Conservation (phyloP, 2,113 vertebrate species). For the Kryptolebias marmoratus region DNA sequence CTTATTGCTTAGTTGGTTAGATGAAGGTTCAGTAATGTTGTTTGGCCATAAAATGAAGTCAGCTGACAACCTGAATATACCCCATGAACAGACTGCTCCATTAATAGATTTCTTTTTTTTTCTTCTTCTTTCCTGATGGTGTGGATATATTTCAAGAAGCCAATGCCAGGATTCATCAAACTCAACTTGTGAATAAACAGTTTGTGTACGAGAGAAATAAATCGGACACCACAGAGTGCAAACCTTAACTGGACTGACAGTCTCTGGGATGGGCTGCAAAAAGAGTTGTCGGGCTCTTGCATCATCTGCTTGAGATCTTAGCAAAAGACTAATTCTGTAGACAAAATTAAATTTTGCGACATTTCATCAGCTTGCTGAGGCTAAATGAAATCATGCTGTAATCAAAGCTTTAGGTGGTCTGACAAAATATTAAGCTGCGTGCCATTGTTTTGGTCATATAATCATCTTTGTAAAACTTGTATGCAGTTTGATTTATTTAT, state of each 20-base stretch:
- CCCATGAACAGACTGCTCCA: too few relatives aligned
- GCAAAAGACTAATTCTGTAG: neutral
- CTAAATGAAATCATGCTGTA: neutral
- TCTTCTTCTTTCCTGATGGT: too few relatives aligned
- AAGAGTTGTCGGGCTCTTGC: neutral
- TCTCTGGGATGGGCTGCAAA: neutral
- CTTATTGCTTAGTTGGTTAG: too few relatives aligned
- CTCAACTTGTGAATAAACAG: neutral
- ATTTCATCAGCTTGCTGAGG: too few relatives aligned
- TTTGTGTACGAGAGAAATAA: neutral
- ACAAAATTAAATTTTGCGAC: neutral
- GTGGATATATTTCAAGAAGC: neutral
- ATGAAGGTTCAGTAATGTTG: too few relatives aligned
- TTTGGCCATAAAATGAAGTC: too few relatives aligned
- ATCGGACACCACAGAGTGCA: neutral
- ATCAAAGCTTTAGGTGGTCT: neutral
- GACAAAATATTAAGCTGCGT: neutral
- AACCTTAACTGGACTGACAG: neutral
- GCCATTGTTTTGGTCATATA: neutral
- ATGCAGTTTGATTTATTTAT: slow-evolving; percentile 30
- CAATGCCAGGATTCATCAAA: neutral
- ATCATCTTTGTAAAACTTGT: neutral
- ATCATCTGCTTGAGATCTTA: neutral
- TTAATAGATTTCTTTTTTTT: too few relatives aligned
- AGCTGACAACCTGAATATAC: too few relatives aligned